Base-by-base conservation (phyloP, 2,888 invertebrate genomes). In the Subacronicta megacephala region DNA sequence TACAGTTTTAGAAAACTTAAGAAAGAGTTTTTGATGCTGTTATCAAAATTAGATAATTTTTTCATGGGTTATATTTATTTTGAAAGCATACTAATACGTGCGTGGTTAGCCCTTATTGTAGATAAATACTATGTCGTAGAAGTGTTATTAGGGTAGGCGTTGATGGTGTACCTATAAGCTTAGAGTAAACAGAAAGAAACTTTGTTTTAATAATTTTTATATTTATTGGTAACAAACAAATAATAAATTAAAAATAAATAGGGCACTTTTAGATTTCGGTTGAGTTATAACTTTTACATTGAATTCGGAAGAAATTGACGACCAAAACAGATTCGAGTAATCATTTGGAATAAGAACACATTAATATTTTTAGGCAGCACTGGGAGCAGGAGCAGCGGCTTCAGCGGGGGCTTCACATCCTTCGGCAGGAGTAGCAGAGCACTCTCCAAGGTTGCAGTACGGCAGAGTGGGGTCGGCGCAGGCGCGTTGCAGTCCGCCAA, bases 401-500 rank as follows among this genome's bases (percentile, higher is more conserved):
- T 49, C 54, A 40, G 67, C 71, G 4, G 79, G 77, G 0, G 35
- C 73, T 26, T 0, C 77, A 26, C 94, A 94, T 51, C 84, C 90
- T 0, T 69, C 85, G 1, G 90, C 60, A 0, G 94, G 92, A 0
- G 93, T 92, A 7, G 92, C 93, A 0, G 94, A 93, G 77, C 94
- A 94, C 54, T 84, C 83, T n/a, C 94, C 94, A 9, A 89, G 81
- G 77, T 92, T 93, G 81, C 94, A 94, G 77, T 90, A 84, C 0
- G 94, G 94, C 15, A 88, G 66, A 1, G 88, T 81, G 0, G 93
- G 93, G 72, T 93, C 94, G 2, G 79, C 70, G 73, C 94, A 94
- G 7, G 88, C 68, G 10, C 80, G 83, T 49, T 87, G 80, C 0
- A 93, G 64, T 3, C 88, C 90, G 3, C 94, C 93, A 17, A 92